Base-by-base conservation (phyloP, 2,797 vertebrate genomes). In the Typhlichthys subterraneus region DNA sequence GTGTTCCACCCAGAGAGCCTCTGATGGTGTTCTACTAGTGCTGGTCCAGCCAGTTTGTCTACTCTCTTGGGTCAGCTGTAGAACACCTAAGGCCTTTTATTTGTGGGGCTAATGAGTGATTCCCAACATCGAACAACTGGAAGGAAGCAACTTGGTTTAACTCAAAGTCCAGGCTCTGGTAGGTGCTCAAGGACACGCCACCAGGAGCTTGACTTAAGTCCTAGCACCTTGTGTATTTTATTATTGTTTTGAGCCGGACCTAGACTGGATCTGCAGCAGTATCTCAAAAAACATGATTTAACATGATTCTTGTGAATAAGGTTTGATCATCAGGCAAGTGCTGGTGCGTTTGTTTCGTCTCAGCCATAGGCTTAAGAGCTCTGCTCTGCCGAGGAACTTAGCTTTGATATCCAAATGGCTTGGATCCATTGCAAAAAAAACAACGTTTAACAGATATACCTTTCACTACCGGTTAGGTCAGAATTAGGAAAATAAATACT, bases 41-140 rank as follows among this genome's bases (percentile, higher is more conserved):
- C 63, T 75, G 75, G 71, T 81, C 76, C 29, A 31, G 46, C 6
- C 83, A 63, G 72, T 53, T 29, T 73, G 79, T 76, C 83, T 87
- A 74, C n/a, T 45, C 72, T 73, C 38, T 88, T 29, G 85, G 88
- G 80, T 90, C 86, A 89, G 87, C 73, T 75, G 69, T 48, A 73
- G 67, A 81, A 88, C 84, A 87, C 85, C 81, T 87, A 80, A 70
- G 79, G 73, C 62, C 77, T 61, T 85, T 82, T 89, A 77, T 87
- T 84, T 87, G 82, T 85, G 80, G 81, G 84, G 69, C 72, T 79
- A 65, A 72, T 23, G 61, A 52, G 71, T 88, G 88, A 91, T 70
- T 90, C 88, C 82, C 75, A 57, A 7, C 5, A 33, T 72, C 72
- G 57, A 79, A 66, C 85, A 87, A 70, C 83, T 86, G 86, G 85